A percentile compares a stretch with the other conserved stretches of the same genome.
These are phyloP conservation scores for Palythoa grandis DNA, from an alignment of 92 coral and sea anemone species.

Conservation along the genomic window DNA sequence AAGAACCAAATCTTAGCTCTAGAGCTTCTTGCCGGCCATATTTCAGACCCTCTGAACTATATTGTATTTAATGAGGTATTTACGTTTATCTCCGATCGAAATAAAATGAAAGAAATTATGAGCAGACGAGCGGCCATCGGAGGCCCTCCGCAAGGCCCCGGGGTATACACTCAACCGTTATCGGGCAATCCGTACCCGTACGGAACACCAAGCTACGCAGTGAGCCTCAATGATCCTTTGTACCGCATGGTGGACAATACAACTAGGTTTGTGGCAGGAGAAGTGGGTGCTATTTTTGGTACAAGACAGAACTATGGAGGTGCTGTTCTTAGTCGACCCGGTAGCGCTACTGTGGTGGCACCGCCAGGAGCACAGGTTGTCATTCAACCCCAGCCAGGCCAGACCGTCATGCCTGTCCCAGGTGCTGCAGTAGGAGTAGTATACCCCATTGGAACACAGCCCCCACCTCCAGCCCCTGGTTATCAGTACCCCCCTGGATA, in stretches of 20 bases:
- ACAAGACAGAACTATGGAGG: constrained; percentile 65
- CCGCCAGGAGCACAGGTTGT: constrained; percentile 37
- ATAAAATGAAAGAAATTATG: constrained; percentile 71
- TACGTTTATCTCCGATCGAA: constrained; percentile 64
- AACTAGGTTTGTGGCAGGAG: constrained; percentile 70
- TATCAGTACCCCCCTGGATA: constrained; percentile 45
- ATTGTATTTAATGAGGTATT: constrained; percentile 71
- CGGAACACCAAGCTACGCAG: constrained; percentile 70
- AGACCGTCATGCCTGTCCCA: constrained; percentile 17
- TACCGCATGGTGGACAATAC: constrained; percentile 69
- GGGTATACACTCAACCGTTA: constrained; percentile 34
- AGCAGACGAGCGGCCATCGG: constrained; percentile 70
- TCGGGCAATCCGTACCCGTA: constrained; percentile 87
- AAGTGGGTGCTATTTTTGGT: constrained; percentile 65
- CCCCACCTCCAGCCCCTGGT: constrained; percentile 15
- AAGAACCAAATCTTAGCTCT: constrained; percentile 72
- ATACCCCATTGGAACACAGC: constrained; percentile 8
- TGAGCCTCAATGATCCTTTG: constrained; percentile 73
- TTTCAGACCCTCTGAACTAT: constrained; percentile 80
- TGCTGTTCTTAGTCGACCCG: constrained; percentile 57
- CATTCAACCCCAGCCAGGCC: constrained; percentile 17
- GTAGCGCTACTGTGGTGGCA: constrained; percentile 18
- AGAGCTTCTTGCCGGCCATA: constrained; percentile 64
- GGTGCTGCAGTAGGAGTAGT: background rate
- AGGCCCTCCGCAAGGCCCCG: constrained; percentile 67